A percentile compares a stretch with the other conserved stretches of the same genome.
Conservation (phyloP, 2,113 vertebrate species). For the Kobus ellipsiprymnus region DNA sequence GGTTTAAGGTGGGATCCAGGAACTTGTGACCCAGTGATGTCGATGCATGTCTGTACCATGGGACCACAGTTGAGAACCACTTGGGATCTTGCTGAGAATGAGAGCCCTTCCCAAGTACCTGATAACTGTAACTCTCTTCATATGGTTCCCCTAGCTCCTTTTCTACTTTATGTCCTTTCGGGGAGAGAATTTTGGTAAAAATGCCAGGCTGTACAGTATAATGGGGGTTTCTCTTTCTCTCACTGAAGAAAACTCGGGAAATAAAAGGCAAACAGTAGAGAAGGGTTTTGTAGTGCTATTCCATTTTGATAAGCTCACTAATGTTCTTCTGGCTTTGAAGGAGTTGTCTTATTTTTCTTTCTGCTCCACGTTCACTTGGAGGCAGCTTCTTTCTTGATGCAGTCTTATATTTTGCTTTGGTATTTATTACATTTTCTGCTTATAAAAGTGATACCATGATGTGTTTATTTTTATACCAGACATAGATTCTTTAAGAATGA, state of each 20-base stretch:
- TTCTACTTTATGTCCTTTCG: background rate
- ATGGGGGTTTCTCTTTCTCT: background rate
- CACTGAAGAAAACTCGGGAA: background rate
- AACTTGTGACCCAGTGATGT: background rate
- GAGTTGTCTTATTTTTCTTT: background rate
- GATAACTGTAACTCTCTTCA: background rate
- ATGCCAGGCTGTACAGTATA: background rate
- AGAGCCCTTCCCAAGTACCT: background rate
- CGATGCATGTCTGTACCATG: background rate
- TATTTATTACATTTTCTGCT: constrained; percentile 61
- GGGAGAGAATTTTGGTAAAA: background rate
- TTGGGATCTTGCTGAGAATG: background rate
- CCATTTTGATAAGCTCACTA: background rate
- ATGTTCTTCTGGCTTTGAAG: constrained; percentile 25
- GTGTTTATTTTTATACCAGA: constrained; percentile 48
- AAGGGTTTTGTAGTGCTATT: background rate
- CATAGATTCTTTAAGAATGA: constrained; percentile 41
- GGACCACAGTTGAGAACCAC: background rate
- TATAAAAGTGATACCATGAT: constrained; percentile 33
- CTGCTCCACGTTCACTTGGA: background rate
- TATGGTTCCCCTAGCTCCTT: background rate
- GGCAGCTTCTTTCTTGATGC: constrained; percentile 39
- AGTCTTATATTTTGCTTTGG: constrained; percentile 33
- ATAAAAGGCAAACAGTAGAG: background rate
- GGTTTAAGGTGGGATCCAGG: background rate